Percentiles rank a stretch among this genome's conserved stretches.
These are phyloP conservation scores for Caenorhabditis sp. DNA, from an alignment of 2,888 invertebrate species.

Conservation along the genomic window DNA sequence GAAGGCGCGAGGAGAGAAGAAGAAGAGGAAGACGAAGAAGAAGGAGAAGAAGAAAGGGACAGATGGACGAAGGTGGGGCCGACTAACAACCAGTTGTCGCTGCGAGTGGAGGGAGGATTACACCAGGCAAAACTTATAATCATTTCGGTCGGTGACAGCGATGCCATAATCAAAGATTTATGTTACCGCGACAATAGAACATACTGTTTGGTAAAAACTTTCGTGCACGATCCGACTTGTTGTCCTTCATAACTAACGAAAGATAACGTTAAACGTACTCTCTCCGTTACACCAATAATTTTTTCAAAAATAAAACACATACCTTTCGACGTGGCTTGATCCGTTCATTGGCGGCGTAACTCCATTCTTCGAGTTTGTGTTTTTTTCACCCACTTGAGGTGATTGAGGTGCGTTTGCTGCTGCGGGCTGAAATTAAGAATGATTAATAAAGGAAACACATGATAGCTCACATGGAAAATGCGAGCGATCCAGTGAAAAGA, in stretches of 20 bases:
- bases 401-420: constrained; percentile 33
- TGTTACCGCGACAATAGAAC: constrained; percentile 19
- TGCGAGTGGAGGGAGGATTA: constrained; percentile 32
- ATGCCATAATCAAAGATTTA: constrained; percentile 49
- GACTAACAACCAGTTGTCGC: constrained; percentile 46
- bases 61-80: constrained; percentile 30
- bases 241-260: too few species aligned
- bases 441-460: background rate
- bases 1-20: constrained; percentile 12
- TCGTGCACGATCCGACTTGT: too few species aligned
- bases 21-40: constrained; percentile 26
- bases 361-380: constrained; percentile 37
- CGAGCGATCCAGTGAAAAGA: constrained; percentile 28
- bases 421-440: constrained; percentile 24
- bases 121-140: constrained; percentile 47
- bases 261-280: too few species aligned
- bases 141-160: constrained; percentile 33
- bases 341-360: constrained; percentile 33
- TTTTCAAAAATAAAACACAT: constrained; percentile 6
- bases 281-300: background rate
- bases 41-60: constrained; percentile 5
- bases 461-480: constrained; percentile 12
- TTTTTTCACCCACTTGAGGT: constrained; percentile 56
- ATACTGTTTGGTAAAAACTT: too few species aligned
- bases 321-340: constrained; percentile 32